phyloP scores from a whole-genome alignment of 2,888 invertebrate species.

The Protonemura montana region DNA sequence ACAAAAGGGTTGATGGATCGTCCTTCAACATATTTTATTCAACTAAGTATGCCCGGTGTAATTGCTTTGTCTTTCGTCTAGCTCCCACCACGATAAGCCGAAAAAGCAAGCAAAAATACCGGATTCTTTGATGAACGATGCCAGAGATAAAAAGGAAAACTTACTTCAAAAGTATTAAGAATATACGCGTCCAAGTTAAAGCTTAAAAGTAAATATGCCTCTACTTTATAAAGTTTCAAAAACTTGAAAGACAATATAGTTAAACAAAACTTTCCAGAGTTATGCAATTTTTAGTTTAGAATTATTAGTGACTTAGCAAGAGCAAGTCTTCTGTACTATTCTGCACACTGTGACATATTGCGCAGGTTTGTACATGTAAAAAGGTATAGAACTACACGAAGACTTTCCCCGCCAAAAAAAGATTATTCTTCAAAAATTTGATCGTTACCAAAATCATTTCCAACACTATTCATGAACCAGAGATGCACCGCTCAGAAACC shows the following conservation, averaged over 20 bases:
- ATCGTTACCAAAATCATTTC: too few relatives aligned
- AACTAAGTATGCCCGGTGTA: neutral
- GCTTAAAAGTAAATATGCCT: too few relatives aligned
- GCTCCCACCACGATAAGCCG: neutral
- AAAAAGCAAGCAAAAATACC: conserved; percentile 12
- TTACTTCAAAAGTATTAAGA: neutral
- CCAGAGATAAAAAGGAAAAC: neutral
- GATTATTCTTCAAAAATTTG: too few relatives aligned
- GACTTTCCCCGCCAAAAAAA: too few relatives aligned
- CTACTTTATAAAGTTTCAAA: neutral
- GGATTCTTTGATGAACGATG: neutral
- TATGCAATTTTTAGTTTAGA: neutral
- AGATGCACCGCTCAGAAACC: neutral
- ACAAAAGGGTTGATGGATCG: neutral
- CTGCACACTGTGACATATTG: neutral
- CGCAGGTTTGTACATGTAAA: neutral
- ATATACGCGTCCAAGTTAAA: neutral
- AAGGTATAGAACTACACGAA: neutral
- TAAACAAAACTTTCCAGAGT: neutral
- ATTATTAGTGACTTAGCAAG: neutral
- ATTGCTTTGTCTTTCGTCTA: neutral
- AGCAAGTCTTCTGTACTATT: neutral
- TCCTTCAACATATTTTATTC: neutral
- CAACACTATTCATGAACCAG: neutral
- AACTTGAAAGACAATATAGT: conserved; percentile 12